A percentile compares a stretch with the other conserved stretches of the same genome.
Evolutionary conservation across 2,797 vertebrate genomes (phyloP).

Genomic region (Sebastiscus albofasciatus): DNA sequence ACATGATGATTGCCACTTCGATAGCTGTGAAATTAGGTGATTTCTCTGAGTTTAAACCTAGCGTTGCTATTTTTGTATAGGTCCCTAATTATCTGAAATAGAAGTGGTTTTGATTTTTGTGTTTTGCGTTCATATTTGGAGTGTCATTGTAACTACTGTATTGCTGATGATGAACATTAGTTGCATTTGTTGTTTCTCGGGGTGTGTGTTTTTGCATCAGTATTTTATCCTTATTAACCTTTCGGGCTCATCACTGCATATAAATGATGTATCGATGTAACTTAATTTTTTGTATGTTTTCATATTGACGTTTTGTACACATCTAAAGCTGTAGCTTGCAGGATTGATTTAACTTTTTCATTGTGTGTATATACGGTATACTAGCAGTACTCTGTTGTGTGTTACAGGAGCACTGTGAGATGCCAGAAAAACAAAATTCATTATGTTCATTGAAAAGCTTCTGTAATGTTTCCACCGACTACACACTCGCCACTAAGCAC

Average conservation of each 20-base stretch:
- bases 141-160: constrained; percentile 99
- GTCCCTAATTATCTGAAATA: constrained; percentile 97
- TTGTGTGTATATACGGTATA: constrained; percentile 76
- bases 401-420: constrained; percentile 86
- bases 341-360: constrained; percentile 94
- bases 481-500: constrained; percentile 79
- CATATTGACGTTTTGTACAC: constrained; percentile 93
- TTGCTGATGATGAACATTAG: constrained; percentile 98
- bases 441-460: constrained; percentile 58
- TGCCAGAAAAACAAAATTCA: constrained; percentile 77
- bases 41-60: constrained; percentile 94
- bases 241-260: constrained; percentile 97
- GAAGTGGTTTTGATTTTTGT: constrained; percentile 92
- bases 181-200: constrained; percentile 92
- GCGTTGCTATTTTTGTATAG: constrained; percentile 96
- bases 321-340: constrained; percentile 96
- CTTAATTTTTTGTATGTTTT: constrained; percentile 95
- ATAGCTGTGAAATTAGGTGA: constrained; percentile 99
- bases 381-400: constrained; percentile 64
- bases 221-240: constrained; percentile 98
- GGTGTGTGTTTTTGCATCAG: constrained; percentile 93
- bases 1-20: constrained; percentile 99
- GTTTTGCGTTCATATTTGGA: constrained; percentile 96
- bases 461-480: constrained; percentile 57
- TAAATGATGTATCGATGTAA: constrained; percentile 96